Percentiles rank a stretch among this genome's conserved stretches.
These are phyloP conservation scores for Nomada hirtipes DNA, from an alignment of 2,888 invertebrate species.

Conservation along the genomic window DNA sequence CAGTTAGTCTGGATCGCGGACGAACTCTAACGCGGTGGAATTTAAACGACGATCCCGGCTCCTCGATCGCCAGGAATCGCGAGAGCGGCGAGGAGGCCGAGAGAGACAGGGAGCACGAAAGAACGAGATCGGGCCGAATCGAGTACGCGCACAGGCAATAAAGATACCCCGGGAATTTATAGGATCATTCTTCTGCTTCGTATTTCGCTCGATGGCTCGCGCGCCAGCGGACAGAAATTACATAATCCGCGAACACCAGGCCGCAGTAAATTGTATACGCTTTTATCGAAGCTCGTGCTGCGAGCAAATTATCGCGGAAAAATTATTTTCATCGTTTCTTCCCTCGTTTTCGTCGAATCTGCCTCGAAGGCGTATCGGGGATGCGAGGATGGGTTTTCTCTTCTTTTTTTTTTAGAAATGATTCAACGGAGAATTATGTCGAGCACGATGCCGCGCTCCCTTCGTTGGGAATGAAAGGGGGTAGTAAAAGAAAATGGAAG, in stretches of 20 bases:
- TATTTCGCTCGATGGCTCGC: conserved; percentile 24
- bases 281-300: conserved; percentile 14
- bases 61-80: conserved; percentile 31
- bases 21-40: conserved; percentile 43
- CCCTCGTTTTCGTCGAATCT: no score
- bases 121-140: conserved; percentile 30
- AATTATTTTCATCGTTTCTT: conserved; percentile 5
- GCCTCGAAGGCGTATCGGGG: not conserved
- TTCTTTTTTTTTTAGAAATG: not conserved
- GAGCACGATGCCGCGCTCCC: not conserved
- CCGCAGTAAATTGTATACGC: conserved; percentile 32
- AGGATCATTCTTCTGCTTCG: conserved; percentile 44
- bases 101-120: not conserved
- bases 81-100: conserved; percentile 29
- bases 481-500: conserved; percentile 19
- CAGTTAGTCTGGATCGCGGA: conserved; percentile 24
- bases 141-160: conserved; percentile 26
- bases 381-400: no score
- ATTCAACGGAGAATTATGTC: conserved; percentile 4
- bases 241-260: conserved; percentile 25
- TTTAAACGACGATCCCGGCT: conserved; percentile 46
- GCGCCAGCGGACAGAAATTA: conserved; percentile 28
- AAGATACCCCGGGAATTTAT: conserved; percentile 45
- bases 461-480: not conserved
- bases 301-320: not conserved